A percentile compares a stretch with the other conserved stretches of the same genome.
Conservation (phyloP, 2,888 invertebrate genomes). For the Chesias legatella region DNA sequence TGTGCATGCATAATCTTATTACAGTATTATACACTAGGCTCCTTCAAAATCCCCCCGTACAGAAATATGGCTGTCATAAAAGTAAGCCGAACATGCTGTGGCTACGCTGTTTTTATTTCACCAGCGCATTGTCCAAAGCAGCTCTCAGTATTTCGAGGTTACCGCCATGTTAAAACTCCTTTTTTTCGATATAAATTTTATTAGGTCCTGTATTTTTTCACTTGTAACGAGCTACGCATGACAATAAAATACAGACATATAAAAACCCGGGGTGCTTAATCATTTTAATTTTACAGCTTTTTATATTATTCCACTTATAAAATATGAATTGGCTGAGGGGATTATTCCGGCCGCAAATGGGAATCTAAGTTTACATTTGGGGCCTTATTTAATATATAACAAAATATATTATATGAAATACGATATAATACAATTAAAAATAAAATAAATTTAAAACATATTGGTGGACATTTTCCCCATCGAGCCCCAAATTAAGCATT, state of each 20-base stretch:
- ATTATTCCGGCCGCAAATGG: too few species aligned
- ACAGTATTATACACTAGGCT: conserved; percentile 2
- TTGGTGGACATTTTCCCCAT: too few species aligned
- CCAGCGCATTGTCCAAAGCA: conserved; percentile 32
- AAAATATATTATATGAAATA: too few species aligned
- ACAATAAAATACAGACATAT: conserved; percentile 9
- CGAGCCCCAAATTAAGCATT: too few species aligned
- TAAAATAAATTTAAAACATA: too few species aligned
- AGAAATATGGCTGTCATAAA: conserved; percentile 54
- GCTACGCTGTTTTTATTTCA: conserved; percentile 33
- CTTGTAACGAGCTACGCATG: conserved; percentile 3
- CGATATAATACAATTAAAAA: too few species aligned
- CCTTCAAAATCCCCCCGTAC: conserved; percentile 22
- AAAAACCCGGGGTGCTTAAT: background rate
- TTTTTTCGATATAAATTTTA: conserved; percentile 36
- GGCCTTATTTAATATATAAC: too few species aligned
- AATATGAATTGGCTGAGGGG: too few species aligned
- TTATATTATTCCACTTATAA: too few species aligned
- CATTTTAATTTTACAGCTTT: conserved; percentile 5
- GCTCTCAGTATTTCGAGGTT: conserved; percentile 41
- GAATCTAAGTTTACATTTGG: too few species aligned
- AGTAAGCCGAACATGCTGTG: conserved; percentile 28
- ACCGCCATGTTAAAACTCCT: conserved; percentile 23
- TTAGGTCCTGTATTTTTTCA: conserved; percentile 22
- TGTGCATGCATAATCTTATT: background rate